Conservation (phyloP, 2,113 vertebrate species). For the Microtus oregoni region DNA sequence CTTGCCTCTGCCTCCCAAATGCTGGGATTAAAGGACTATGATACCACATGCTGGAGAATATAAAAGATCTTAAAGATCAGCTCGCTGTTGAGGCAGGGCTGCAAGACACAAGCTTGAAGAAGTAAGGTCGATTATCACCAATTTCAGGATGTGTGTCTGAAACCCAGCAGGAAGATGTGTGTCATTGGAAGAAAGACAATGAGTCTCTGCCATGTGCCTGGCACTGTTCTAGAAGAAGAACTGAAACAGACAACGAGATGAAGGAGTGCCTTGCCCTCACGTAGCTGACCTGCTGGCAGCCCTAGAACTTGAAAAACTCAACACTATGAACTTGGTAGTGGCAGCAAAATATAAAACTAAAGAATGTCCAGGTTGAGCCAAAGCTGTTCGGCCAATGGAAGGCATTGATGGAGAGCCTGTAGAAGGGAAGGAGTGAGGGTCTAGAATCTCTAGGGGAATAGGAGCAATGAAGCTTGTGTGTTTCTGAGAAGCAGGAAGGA, state of each 20-base stretch:
- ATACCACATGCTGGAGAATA: not conserved
- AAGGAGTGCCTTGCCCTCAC: not conserved
- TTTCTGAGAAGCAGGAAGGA: conserved; percentile 43
- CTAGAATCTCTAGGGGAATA: not conserved
- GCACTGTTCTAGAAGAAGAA: not conserved
- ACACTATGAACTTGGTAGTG: not conserved
- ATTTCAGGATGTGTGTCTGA: not conserved
- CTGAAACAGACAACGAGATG: not conserved
- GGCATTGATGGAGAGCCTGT: not conserved
- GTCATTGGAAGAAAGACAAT: not conserved
- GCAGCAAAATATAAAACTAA: not conserved
- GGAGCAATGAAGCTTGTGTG: not conserved
- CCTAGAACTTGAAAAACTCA: not conserved
- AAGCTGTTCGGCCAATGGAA: not conserved
- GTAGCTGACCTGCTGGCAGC: not conserved
- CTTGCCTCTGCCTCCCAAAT: not conserved
- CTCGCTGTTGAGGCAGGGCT: not conserved
- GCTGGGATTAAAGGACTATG: not conserved
- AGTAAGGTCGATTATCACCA: not conserved
- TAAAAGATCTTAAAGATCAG: not conserved
- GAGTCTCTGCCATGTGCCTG: not conserved
- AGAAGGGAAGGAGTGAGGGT: no score
- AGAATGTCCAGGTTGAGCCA: not conserved
- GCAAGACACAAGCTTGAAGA: not conserved
- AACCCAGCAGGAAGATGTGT: not conserved